These are phyloP conservation scores for Oreortyx pictus DNA, from an alignment of 2,797 vertebrate species.

Conservation along the genomic window DNA sequence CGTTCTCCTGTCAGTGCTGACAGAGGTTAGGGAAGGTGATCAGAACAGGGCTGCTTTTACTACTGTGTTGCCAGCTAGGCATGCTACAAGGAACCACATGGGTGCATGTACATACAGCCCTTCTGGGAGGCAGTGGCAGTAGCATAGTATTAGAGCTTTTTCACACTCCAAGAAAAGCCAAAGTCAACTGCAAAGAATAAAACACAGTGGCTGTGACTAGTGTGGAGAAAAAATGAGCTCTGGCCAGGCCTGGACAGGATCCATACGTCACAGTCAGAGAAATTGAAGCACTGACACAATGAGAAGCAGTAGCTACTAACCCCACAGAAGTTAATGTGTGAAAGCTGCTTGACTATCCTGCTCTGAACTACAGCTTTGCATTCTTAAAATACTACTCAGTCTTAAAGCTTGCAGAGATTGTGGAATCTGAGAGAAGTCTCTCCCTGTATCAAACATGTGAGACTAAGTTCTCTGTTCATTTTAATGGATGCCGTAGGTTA, in stretches of 20 bases:
- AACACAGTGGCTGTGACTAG: not conserved
- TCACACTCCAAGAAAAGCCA: not conserved
- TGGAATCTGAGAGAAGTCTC: not conserved
- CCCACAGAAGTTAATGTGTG: not conserved
- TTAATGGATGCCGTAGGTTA: not conserved
- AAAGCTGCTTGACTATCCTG: not conserved
- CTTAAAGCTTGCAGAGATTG: not conserved
- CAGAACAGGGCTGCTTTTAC: not conserved
- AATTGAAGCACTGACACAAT: not conserved
- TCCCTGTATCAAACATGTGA: not conserved
- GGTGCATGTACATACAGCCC: not conserved
- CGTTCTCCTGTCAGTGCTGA: not conserved
- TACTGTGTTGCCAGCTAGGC: not conserved
- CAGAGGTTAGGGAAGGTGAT: rapidly evolving
- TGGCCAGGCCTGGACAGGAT: not conserved
- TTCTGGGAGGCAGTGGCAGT: not conserved
- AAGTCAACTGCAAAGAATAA: not conserved
- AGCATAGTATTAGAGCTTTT: not conserved
- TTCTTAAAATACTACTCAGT: not conserved
- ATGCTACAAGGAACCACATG: not conserved
- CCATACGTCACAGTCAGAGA: not conserved
- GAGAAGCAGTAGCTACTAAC: not conserved
- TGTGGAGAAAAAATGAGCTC: not conserved
- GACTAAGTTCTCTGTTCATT: not conserved
- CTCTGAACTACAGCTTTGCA: not conserved